A percentile compares a stretch with the other conserved stretches of the same genome.
phyloP scores from a whole-genome alignment of 1,140 invertebrate species.

The Trachymyrmex cornetzi region DNA sequence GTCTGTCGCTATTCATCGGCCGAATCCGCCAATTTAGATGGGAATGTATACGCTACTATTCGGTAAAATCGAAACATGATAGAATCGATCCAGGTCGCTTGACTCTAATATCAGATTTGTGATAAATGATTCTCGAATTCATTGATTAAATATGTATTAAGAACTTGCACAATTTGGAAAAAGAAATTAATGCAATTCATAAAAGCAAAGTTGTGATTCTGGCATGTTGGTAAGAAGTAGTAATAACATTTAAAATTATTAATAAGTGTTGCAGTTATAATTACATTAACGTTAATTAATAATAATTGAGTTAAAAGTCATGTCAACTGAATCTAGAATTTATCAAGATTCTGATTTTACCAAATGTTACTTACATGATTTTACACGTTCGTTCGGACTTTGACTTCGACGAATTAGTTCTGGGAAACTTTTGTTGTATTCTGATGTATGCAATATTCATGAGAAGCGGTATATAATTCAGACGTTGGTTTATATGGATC shows the following conservation, averaged over 20 bases:
- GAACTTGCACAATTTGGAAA: not conserved
- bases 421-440: constrained; percentile 32
- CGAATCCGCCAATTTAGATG: constrained; percentile 66
- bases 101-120: constrained; percentile 19
- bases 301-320: not conserved
- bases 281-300: not conserved
- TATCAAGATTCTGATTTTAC: not conserved
- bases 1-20: constrained; percentile 63
- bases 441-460: constrained; percentile 23
- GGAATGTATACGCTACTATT: constrained; percentile 63
- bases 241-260: not conserved
- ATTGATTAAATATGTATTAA: constrained; percentile 1
- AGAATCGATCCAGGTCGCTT: constrained; percentile 25
- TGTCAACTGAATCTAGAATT: not conserved
- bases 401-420: not conserved
- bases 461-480: constrained; percentile 25
- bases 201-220: not conserved
- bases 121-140: not conserved
- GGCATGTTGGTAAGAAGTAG: not conserved
- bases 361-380: not conserved
- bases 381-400: not conserved
- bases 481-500: constrained; percentile 38
- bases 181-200: not conserved
- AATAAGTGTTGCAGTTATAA: not conserved
- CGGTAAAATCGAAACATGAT: constrained; percentile 39